Base-by-base conservation (phyloP, 1,140 invertebrate species). In the Ladona fulva region DNA sequence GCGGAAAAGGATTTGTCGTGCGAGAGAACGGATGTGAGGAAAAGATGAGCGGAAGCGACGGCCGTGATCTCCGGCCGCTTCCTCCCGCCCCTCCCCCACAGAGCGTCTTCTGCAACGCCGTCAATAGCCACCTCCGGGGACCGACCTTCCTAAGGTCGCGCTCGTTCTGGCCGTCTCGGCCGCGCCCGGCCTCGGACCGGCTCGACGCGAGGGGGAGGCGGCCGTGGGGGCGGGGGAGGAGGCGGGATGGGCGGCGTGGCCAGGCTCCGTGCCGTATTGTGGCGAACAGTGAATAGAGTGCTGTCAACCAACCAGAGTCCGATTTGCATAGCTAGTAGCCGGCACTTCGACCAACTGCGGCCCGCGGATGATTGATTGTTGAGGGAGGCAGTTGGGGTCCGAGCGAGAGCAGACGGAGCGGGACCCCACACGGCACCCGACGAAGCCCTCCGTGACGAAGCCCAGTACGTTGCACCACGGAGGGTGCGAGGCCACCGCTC, bases 291-390 rank as follows among this genome's bases (percentile, higher is more conserved):
- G 74, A 74, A 74, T 74, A 24, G 74, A 74, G 74, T 24, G 14
- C 74, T 74, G 74, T 74, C 74, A 74, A 74, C 74, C 74, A 74
- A 74, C 74, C 74, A 74, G 14, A 74, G 25, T 74, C 74, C 74
- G 74, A 74, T 74, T 74, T 74, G 74, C 74, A 74, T 74, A 74
- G 24, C 24, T 74, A 25, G 74, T 74, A 74, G 74, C 74, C 74
- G 24, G 24, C 74, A 10, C 74, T 74, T 74, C 74, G 25, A 74
- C 74, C 74, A 22, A 74, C 74, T n/a, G 25, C 24, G 74, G 74
- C 11, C 74, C 74, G 25, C 24, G 74, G 74, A 74, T 74, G 74
- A 74, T 74, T 74, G 25, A 74, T 74, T n/a, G 74, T 74, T 24
- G 22, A 74, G 74, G 74, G 74, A 74, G 24, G 74, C 74, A 25